Percentiles rank a stretch among this genome's conserved stretches.
phyloP scores from a whole-genome alignment of 2,888 invertebrate species.

The Neria commutata region DNA sequence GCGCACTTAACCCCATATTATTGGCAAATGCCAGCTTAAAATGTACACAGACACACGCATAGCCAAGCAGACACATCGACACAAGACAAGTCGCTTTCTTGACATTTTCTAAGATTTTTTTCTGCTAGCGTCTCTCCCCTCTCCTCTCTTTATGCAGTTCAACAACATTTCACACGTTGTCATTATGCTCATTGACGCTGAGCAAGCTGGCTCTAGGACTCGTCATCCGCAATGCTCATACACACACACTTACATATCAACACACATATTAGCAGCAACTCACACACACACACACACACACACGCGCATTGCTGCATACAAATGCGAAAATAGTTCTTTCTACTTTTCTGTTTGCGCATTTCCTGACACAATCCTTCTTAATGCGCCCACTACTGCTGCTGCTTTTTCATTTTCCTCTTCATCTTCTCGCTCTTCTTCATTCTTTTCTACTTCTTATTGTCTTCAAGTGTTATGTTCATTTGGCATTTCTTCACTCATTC shows the following conservation, averaged over 20 bases:
- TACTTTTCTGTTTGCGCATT: no score
- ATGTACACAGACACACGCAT: conserved; percentile 10
- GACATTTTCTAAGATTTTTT: not conserved
- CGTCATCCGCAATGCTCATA: not conserved
- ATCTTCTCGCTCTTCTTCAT: not conserved
- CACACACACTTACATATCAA: not conserved
- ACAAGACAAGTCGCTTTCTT: not conserved
- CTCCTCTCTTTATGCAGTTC: not conserved
- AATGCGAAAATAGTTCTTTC: no score
- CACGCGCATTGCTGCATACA: not conserved
- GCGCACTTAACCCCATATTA: conserved; percentile 4
- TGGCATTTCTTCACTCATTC: conserved; percentile 7
- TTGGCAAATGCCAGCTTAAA: not conserved
- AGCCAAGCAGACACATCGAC: not conserved
- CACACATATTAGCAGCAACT: not conserved
- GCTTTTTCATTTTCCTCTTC: no score
- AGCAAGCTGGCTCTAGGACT: not conserved
- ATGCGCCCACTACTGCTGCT: not conserved
- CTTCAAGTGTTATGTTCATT: conserved; percentile 18
- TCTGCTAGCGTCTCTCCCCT: not conserved
- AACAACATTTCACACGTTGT: conserved; percentile 6
- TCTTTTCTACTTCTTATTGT: not conserved
- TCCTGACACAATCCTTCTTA: no score
- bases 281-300: not conserved
- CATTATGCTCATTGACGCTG: not conserved